Evolutionary conservation across 2,888 invertebrate species (phyloP).

Genomic region (Diadromus collaris): DNA sequence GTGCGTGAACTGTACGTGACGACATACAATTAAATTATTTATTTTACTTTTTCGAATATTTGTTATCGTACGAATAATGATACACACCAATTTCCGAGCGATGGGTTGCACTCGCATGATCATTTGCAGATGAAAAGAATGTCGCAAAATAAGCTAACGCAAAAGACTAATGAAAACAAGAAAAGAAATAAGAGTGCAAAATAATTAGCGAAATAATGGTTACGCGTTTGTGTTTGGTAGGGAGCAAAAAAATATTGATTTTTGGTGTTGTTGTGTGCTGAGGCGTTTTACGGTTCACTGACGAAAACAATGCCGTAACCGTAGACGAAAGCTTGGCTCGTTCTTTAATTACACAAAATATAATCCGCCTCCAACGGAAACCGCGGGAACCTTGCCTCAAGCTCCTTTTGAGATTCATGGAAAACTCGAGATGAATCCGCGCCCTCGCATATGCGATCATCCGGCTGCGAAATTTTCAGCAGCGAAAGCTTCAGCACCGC

Average conservation of each 20-base stretch:
- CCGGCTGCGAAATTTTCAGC: conserved; percentile 29
- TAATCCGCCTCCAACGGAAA: conserved; percentile 29
- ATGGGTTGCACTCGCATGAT: too few species aligned
- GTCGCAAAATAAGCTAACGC: neutral
- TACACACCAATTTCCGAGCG: too few species aligned
- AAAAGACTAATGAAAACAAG: conserved; percentile 6
- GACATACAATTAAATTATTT: conserved; percentile 21
- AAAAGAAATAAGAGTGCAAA: too few species aligned
- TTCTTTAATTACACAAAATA: conserved; percentile 56
- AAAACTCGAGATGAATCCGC: conserved; percentile 30
- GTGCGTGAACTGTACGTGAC: neutral
- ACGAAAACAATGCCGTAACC: conserved; percentile 43
- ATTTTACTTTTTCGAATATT: conserved; percentile 36
- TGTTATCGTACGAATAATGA: neutral
- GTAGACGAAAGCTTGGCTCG: conserved; percentile 37
- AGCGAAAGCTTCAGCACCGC: conserved; percentile 20
- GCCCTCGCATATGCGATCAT: conserved; percentile 30
- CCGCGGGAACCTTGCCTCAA: conserved; percentile 21
- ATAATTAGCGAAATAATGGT: neutral
- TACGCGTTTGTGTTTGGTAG: too few species aligned
- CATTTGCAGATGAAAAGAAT: too few species aligned
- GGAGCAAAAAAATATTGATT: too few species aligned
- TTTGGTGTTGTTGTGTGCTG: neutral
- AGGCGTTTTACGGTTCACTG: conserved; percentile 28
- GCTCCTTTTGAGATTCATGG: conserved; percentile 13